A percentile compares a stretch with the other conserved stretches of the same genome.
Conservation (phyloP, 2,797 vertebrate species). For the Tiaroga cobitis region DNA sequence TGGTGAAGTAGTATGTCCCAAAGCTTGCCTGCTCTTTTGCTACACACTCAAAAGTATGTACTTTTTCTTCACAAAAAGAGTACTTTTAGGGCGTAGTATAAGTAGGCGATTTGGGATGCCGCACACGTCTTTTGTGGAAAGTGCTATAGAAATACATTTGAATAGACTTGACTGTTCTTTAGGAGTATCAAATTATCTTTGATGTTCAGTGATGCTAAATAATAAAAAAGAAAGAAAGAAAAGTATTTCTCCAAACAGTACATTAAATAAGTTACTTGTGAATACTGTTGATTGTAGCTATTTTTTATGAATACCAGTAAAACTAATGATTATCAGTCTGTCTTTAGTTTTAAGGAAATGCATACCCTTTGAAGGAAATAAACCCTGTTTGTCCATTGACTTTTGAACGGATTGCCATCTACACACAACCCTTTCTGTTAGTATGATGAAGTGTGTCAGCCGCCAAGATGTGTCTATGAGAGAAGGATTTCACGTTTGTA, state of each 20-base stretch:
- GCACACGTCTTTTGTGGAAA: not conserved
- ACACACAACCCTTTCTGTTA: not conserved
- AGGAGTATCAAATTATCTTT: not conserved
- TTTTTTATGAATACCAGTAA: not conserved
- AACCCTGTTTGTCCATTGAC: not conserved
- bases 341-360: not conserved
- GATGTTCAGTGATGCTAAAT: not conserved
- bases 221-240: not conserved
- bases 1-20: no score
- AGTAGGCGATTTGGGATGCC: no score
- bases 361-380: not conserved
- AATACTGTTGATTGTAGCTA: not conserved
- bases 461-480: not conserved
- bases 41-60: no score
- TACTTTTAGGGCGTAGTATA: no score
- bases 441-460: not conserved
- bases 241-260: not conserved
- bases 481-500: slow-evolving; percentile 19
- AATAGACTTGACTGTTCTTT: not conserved
- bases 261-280: not conserved
- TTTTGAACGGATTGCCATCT: not conserved
- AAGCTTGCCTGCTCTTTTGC: no score
- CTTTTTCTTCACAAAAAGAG: no score
- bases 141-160: not conserved
- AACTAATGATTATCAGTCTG: not conserved